Percentiles rank a stretch among this genome's conserved stretches.
phyloP scores from a whole-genome alignment of 2,888 invertebrate species.

The Lydus trimaculatus region DNA sequence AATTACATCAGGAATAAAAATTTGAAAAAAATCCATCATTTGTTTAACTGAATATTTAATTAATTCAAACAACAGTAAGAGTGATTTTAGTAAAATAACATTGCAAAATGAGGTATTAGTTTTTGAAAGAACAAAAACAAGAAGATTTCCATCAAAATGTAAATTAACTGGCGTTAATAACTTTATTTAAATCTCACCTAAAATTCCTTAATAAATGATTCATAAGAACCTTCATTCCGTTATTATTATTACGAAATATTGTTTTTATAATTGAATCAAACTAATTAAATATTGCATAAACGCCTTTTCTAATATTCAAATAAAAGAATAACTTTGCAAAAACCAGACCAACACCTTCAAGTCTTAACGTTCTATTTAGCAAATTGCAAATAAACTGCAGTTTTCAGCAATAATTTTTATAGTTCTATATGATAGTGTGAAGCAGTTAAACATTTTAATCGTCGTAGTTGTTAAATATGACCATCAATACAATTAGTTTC shows the following conservation, averaged over 20 bases:
- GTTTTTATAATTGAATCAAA: too few relatives aligned
- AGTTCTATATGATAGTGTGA: too few relatives aligned
- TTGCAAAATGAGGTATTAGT: background rate
- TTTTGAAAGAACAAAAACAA: background rate
- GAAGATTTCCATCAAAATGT: constrained; percentile 5
- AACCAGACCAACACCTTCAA: too few relatives aligned
- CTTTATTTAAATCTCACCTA: constrained; percentile 6
- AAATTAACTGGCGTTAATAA: background rate
- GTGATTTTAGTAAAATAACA: background rate
- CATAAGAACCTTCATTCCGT: background rate
- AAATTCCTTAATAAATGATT: background rate
- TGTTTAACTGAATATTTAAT: background rate
- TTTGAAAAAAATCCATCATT: background rate
- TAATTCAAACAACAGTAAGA: background rate
- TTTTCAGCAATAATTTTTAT: too few relatives aligned
- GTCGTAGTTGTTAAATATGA: too few relatives aligned
- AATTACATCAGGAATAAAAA: background rate
- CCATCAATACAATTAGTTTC: too few relatives aligned
- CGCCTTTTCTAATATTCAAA: too few relatives aligned
- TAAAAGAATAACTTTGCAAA: too few relatives aligned
- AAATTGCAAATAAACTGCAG: too few relatives aligned
- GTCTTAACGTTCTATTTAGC: too few relatives aligned
- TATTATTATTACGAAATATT: background rate
- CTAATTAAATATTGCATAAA: too few relatives aligned
- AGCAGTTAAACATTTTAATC: too few relatives aligned